These are phyloP conservation scores for Hemaris fuciformis DNA, from an alignment of 2,888 invertebrate genomes.

Conservation along the genomic window DNA sequence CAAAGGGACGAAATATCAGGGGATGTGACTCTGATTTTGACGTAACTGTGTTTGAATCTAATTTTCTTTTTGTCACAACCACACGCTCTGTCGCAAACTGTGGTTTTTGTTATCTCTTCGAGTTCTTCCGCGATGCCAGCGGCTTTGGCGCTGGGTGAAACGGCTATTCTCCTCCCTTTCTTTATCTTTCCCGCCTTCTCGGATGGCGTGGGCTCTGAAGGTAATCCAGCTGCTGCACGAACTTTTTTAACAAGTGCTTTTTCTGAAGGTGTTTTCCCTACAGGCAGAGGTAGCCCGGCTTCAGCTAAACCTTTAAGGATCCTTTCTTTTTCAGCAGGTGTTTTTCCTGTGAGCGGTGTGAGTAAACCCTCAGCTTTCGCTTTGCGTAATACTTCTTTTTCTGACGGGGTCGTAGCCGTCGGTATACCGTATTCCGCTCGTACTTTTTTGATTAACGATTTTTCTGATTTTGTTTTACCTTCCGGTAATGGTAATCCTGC, in stretches of 20 bases:
- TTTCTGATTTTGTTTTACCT: constrained; percentile 41
- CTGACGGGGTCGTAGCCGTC: constrained; percentile 37
- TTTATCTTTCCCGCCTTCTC: constrained; percentile 41
- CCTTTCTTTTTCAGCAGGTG: constrained; percentile 40
- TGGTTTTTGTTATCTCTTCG: constrained; percentile 54
- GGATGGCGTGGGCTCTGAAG: constrained; percentile 41
- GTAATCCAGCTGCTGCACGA: constrained; percentile 31
- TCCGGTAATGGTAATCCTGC: constrained; percentile 34
- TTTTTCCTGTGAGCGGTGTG: constrained; percentile 46
- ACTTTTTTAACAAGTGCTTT: constrained; percentile 33
- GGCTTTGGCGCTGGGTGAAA: constrained; percentile 24
- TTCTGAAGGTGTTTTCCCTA: constrained; percentile 35
- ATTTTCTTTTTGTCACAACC: constrained; percentile 67
- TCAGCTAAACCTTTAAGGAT: constrained; percentile 43
- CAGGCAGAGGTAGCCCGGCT: constrained; percentile 49
- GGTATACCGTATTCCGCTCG: constrained; percentile 36
- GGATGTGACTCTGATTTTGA: constrained; percentile 62
- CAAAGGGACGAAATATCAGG: constrained; percentile 62
- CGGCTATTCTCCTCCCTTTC: constrained; percentile 40
- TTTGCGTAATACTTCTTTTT: constrained; percentile 37
- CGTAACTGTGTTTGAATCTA: constrained; percentile 63
- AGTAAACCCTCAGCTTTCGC: constrained; percentile 46
- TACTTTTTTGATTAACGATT: constrained; percentile 32
- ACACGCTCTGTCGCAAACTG: constrained; percentile 58
- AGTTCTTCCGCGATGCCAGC: constrained; percentile 44